These are phyloP conservation scores for Drosophila kokeensis DNA, from an alignment of 2,888 invertebrate genomes.

Conservation along the genomic window DNA sequence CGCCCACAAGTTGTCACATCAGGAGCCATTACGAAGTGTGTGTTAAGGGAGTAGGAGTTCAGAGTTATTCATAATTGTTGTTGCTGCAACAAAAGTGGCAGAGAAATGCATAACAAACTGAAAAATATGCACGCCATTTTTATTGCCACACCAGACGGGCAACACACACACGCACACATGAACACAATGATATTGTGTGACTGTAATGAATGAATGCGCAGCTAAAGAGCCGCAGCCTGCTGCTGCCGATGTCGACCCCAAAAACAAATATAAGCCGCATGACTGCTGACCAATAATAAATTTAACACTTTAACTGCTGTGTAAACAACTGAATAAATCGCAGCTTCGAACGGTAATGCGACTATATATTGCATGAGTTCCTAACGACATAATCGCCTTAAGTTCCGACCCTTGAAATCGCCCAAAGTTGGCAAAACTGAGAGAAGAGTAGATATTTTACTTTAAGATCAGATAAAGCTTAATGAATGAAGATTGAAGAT, in stretches of 20 bases:
- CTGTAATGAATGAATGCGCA: slow-evolving; percentile 75
- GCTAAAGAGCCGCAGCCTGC: slow-evolving; percentile 77
- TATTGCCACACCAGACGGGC: slow-evolving; percentile 71
- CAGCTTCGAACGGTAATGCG: slow-evolving; percentile 41
- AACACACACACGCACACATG: slow-evolving; percentile 9
- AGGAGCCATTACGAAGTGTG: slow-evolving; percentile 57
- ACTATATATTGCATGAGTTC: slow-evolving; percentile 23
- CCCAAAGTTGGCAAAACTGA: not conserved
- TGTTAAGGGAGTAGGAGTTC: slow-evolving; percentile 4
- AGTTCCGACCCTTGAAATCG: slow-evolving; percentile 7
- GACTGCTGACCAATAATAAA: slow-evolving; percentile 73
- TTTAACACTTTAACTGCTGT: slow-evolving; percentile 78
- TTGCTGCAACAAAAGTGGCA: slow-evolving; percentile 71
- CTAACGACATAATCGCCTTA: slow-evolving; percentile 43
- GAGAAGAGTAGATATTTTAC: not conserved
- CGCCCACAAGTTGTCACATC: slow-evolving; percentile 57
- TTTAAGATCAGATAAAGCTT: not conserved
- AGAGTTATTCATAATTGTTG: slow-evolving; percentile 80
- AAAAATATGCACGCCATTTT: slow-evolving; percentile 77
- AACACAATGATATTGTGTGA: slow-evolving; percentile 35
- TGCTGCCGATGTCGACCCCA: slow-evolving; percentile 48
- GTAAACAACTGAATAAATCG: slow-evolving; percentile 61
- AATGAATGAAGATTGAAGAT: not conserved
- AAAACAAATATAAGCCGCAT: slow-evolving; percentile 73
- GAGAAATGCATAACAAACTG: slow-evolving; percentile 79